Conservation (phyloP, 2,113 vertebrate species). For the Sylvia atricapilla region DNA sequence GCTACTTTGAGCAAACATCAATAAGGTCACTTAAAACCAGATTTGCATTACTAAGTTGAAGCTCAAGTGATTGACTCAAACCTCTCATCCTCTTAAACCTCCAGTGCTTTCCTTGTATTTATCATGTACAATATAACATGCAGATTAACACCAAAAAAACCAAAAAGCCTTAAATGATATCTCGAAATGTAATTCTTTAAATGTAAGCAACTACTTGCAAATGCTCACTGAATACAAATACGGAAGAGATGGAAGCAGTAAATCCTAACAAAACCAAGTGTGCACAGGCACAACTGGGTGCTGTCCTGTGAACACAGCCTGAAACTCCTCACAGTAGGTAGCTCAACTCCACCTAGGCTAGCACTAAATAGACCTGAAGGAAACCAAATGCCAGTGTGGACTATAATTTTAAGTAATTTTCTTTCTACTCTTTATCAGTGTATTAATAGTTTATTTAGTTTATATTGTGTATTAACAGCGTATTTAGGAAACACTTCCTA, state of each 20-base stretch:
- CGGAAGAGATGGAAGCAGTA: not conserved
- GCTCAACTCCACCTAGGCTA: not conserved
- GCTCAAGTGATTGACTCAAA: conserved; percentile 60
- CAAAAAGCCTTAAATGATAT: not conserved
- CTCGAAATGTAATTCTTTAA: not conserved
- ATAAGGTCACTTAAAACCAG: conserved; percentile 61
- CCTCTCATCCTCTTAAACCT: conserved; percentile 59
- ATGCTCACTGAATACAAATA: not conserved
- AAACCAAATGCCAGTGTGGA: not conserved
- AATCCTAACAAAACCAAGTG: not conserved
- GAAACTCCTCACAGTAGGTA: not conserved
- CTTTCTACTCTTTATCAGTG: not conserved
- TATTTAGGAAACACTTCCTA: not conserved
- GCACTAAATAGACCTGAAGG: not conserved
- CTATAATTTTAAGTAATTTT: not conserved
- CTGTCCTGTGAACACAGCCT: not conserved
- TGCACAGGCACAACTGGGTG: not conserved
- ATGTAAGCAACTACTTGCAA: not conserved
- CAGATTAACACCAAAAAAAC: conserved; percentile 24
- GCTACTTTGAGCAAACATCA: conserved; percentile 64
- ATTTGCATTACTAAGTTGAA: conserved; percentile 59
- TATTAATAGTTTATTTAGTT: not conserved
- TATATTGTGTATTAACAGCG: too few relatives aligned
- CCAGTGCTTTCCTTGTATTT: conserved; percentile 11
- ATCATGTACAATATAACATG: not conserved